Evolutionary conservation across 2,797 vertebrate species (phyloP), one percentile per base, ranked within the genome.

Genomic region (Gephyroberyx darwinii): DNA sequence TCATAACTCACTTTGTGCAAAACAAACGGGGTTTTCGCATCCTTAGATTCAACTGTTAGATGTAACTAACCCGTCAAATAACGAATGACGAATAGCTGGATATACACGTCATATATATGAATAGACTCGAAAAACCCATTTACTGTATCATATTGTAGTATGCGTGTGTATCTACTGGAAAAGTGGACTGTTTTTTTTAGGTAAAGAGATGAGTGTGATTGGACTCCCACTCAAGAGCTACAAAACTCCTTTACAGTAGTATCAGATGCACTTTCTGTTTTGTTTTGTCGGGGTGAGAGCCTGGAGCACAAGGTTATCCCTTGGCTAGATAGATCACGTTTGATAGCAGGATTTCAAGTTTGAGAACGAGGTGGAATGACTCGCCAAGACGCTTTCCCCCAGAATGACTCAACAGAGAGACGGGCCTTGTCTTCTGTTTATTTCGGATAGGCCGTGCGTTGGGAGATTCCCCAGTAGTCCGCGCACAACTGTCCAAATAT

Each of bases 381-480:
- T 26, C 26, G 26, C 26, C 26, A 3, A 26, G 26, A 4, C 0
- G 37, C 12, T 74, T 77, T 86, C 54, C 43, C 45, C 30, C 43
- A 10, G 26, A 26, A 26, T 73, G 68, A 78, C 59, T 19, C 51
- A 63, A 83, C 47, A 37, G 17, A 69, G 26, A 26, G 26, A 26
- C 26, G 26, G 26, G 26, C 26, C 26, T 26, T n/a, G n/a, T 26
- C 26, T 26, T 26, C 26, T 26, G 26, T 26, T 26, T 26, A 4
- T 26, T 26, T 26, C 26, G 10, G 60, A 6, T 20, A 58, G 26
- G 53, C 14, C 5, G 31, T 39, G 8, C 6, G 17, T n/a, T 77
- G 54, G 85, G 87, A 88, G 84, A 91, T 86, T 86, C 90, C 92
- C 85, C 20, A 75, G 31, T 39, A 75, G 60, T 80, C 84, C 65